These are phyloP conservation scores for Pachycephala philippinensis DNA, from an alignment of 2,113 vertebrate species.

Conservation along the genomic window DNA sequence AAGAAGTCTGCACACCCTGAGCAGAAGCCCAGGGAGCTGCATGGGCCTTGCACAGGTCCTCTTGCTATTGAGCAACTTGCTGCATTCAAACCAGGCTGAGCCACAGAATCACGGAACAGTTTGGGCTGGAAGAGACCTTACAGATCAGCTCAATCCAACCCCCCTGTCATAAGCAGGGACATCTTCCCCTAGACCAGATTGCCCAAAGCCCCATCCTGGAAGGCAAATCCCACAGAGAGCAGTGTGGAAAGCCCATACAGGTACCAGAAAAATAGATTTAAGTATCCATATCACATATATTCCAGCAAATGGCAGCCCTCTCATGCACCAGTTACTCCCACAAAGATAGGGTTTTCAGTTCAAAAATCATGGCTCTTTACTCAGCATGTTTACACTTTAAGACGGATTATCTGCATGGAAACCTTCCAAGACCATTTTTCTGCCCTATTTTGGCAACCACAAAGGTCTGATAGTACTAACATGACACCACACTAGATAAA, in stretches of 20 bases:
- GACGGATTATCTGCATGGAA: background rate
- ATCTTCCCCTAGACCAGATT: background rate
- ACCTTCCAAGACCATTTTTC: background rate
- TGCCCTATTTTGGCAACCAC: conserved; percentile 2
- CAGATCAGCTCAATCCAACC: background rate
- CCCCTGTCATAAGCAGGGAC: accelerated
- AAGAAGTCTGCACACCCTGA: background rate
- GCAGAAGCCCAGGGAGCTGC: background rate
- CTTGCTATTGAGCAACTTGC: background rate
- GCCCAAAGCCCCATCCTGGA: background rate
- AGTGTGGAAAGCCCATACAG: background rate
- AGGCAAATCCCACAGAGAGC: background rate
- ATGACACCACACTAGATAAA: background rate
- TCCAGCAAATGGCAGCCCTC: background rate
- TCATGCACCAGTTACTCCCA: background rate
- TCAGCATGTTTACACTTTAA: background rate
- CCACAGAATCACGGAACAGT: background rate
- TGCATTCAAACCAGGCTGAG: background rate
- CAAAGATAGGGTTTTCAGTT: background rate
- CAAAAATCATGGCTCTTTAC: background rate
- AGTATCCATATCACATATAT: background rate
- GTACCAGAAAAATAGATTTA: background rate
- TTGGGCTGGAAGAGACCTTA: background rate
- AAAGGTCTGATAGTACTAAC: background rate
- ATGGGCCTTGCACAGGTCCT: background rate